Base-by-base conservation (phyloP, 2,888 invertebrate species). In the Labia minor region DNA sequence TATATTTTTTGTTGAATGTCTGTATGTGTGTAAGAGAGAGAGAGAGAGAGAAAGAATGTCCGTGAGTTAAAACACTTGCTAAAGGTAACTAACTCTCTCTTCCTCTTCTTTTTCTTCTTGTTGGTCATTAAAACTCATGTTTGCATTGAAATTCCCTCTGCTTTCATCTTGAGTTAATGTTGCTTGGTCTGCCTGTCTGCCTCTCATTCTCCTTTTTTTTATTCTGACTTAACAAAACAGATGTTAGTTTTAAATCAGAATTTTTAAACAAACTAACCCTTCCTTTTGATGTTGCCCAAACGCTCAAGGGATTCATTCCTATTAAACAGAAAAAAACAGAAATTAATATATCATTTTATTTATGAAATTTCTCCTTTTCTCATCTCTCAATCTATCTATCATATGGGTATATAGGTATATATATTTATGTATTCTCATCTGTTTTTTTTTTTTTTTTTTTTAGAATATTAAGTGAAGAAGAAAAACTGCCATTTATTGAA, bases 401-500 rank as follows among this genome's bases (percentile, higher is more conserved):
- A n/a, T n/a, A 26, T 26, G 8, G 26, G 14, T 10, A 14, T 49
- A 10, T 49, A 49, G 3, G 2, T 49, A 49, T 49, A 49, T 49
- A 49, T 3, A 3, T 3, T 16, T 49, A 49, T 49, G 16, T 49
- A 8, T 33, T 33, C n/a, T n/a, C n/a, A n/a, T n/a, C n/a, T 33
- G 6, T 73, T 1, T 76, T 75, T 64, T 78, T 78, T 21, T 18
- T 1, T 65, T 33, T n/a, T 26, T 63, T 49, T 73, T 73, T 1
- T 73, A 84, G 84, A 72, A 78, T 83, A 65, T 74, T 85, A 65
- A 82, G 81, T 72, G 83, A 84, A 67, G 81, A 79, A 19, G 83
- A 85, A 72, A 84, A 84, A 72, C 78, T 80, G 67, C 84, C 84
- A 8, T 85, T 85, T 72, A 80, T 85, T 64, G 82, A 83, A 70